Evolutionary conservation across 92 coral and sea anemone species (phyloP), one percentile per base, ranked within the genome.

Genomic region (Bergia sp.): DNA sequence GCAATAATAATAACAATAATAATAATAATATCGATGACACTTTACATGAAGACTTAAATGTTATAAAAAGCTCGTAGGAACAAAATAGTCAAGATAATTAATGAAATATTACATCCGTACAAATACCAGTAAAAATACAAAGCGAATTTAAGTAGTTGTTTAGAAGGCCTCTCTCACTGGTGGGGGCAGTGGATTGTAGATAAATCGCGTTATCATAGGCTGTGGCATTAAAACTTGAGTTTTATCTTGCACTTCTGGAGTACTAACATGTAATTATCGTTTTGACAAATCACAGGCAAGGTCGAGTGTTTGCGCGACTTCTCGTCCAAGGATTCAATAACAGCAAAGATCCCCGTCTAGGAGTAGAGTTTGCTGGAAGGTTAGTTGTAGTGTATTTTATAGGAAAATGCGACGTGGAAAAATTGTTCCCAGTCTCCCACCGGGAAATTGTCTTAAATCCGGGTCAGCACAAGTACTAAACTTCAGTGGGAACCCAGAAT

Each of bases 351-450:
- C 96, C 93, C 37, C 89, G 99, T 80, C 94, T 96, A 11, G 99
- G 98, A 13, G 99, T 96, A 65, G 99, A 96, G 88, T 96, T 96
- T 83, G 99, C 99, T 44, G 99, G 99, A 90, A 96, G 99, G 99
- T 96, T 78, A 88, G 87, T 86, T 43, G 9, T 64, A 37, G 8
- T 71, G 58, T 36, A 58, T 3, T 45, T 12, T 74, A 18, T 7
- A 74, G 50, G 50, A 45, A 45, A 45, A 45, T 45, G 8, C 7
- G 4, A 76, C 21, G 49, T 15, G 45, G 10, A 7, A 37, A 37
- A 61, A 45, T 61, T 38, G n/a, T 15, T 20, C 41, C 43, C 21
- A 65, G 36, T 5, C 7, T 5, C 38, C 18, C 3, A 40, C n/a
- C 82, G 29, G 23, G 29, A 9, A 67, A 3, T 65, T 67, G n/a